Evolutionary conservation across 2,888 invertebrate genomes (phyloP), one percentile per base, ranked within the genome.

Genomic region (Eurytoma adleriae): DNA sequence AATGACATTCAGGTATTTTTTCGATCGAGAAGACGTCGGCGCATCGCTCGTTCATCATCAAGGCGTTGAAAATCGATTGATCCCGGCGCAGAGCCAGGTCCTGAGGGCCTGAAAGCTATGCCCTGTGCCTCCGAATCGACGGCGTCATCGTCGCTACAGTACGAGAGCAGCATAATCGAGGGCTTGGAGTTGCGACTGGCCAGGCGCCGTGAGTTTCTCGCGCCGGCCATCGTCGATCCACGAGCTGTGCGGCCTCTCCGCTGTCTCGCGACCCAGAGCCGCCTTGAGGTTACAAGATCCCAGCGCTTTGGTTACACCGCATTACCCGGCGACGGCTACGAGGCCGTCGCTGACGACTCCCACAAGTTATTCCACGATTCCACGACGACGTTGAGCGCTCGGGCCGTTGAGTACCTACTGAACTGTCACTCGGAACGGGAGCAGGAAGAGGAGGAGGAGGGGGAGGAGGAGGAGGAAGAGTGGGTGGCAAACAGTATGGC

Each of bases 401-500:
- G 85, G 20, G 84, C 87, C n/a, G 85, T 87, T n/a, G 85, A 84
- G 54, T 89, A 88, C 70, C 80, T 90, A 30, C 81, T 89, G 20
- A 82, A 87, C 12, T 88, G 87, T 66, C 89, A 89, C 80, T 87
- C 89, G 2, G 86, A 88, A 79, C 83, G 88, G 67, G 83, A 84
- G 4, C 82, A 84, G 14, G 66, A 48, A 30, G 20, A 59, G 61
- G 40, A 24, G 18, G 57, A 79, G n/a, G 71, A 75, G 64, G 54
- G 68, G 24, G 56, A 59, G 67, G 59, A 61, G 48, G 48, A 27
- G 13, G 30, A 66, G 70, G 78, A 64, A 52, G 5, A 48, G 64
- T 27, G 24, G 40, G 24, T 3, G 18, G 56, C 30, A 48, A 61
- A 52, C 66, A 83, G 83, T 71, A 91, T 91, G 91, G 91, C 91